Evolutionary conservation across 2,797 vertebrate genomes (phyloP).

Genomic region (Falco biarmicus): DNA sequence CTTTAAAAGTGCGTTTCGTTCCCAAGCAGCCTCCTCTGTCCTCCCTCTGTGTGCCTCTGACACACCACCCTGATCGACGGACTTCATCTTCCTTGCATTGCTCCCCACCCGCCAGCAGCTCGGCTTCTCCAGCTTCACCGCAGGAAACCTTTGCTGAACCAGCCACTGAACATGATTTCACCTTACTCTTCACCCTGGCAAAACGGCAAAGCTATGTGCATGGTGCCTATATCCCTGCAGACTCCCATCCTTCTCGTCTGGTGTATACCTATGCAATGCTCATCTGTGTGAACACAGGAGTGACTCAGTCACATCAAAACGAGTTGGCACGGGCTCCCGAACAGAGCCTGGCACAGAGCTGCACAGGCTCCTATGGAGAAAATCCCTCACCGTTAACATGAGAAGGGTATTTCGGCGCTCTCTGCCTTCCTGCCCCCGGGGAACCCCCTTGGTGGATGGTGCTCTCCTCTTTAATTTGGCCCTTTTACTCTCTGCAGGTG

Average conservation of each 20-base stretch:
- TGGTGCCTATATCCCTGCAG: not conserved
- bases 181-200: not conserved
- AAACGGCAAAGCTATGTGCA: not conserved
- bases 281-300: not conserved
- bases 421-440: not conserved
- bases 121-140: not conserved
- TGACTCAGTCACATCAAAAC: not conserved
- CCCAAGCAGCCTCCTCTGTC: not conserved
- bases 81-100: not conserved
- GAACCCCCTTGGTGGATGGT: not conserved
- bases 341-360: not conserved
- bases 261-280: not conserved
- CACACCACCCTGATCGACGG: accelerated
- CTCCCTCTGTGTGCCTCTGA: not conserved
- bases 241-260: not conserved
- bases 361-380: not conserved
- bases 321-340: not conserved
- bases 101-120: not conserved
- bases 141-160: not conserved
- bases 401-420: not conserved
- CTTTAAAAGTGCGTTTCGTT: not conserved
- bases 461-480: not conserved
- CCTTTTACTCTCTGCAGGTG: conserved; percentile 19
- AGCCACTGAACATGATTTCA: not conserved
- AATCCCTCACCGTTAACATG: not conserved